Evolutionary conservation across 2,797 vertebrate species (phyloP).

Genomic region (Chelmon rostratus): DNA sequence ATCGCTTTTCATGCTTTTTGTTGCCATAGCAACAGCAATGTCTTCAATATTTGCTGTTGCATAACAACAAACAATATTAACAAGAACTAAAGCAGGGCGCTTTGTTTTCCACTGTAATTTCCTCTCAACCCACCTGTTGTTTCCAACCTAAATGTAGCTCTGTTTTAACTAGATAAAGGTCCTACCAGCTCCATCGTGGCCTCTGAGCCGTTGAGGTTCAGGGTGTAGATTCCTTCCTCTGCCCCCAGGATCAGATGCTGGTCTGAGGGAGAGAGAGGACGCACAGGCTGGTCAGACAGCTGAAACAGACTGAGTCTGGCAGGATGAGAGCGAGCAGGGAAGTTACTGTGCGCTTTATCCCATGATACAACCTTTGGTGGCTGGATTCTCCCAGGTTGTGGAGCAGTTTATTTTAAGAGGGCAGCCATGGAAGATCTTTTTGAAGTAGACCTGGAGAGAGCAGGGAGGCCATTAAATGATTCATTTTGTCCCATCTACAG

Average conservation of each 20-base stretch:
- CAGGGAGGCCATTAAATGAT: not conserved
- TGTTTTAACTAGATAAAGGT: not conserved
- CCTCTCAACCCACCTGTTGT: not conserved
- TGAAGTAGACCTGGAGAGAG: conserved; percentile 85
- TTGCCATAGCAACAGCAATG: too few relatives aligned
- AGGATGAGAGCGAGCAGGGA: not conserved
- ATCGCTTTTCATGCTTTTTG: not conserved
- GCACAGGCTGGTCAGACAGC: conserved; percentile 28
- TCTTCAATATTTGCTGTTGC: not conserved
- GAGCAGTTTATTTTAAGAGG: conserved; percentile 90
- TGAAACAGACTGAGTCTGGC: not conserved
- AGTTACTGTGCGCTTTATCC: too few relatives aligned
- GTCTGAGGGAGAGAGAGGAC: conserved; percentile 76
- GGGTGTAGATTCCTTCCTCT: conserved; percentile 92
- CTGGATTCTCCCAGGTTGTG: conserved; percentile 88
- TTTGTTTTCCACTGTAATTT: too few relatives aligned
- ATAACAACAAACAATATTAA: not conserved
- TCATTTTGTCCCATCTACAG: not conserved
- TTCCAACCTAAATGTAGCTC: not conserved
- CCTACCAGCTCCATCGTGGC: conserved; percentile 92
- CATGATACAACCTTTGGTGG: conserved; percentile 84
- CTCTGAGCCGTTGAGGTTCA: conserved; percentile 89
- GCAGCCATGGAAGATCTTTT: conserved; percentile 92
- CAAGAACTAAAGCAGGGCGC: not conserved
- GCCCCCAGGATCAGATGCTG: conserved; percentile 91